phyloP scores from a whole-genome alignment of 2,797 vertebrate genomes.

The Myotis findleyi region DNA sequence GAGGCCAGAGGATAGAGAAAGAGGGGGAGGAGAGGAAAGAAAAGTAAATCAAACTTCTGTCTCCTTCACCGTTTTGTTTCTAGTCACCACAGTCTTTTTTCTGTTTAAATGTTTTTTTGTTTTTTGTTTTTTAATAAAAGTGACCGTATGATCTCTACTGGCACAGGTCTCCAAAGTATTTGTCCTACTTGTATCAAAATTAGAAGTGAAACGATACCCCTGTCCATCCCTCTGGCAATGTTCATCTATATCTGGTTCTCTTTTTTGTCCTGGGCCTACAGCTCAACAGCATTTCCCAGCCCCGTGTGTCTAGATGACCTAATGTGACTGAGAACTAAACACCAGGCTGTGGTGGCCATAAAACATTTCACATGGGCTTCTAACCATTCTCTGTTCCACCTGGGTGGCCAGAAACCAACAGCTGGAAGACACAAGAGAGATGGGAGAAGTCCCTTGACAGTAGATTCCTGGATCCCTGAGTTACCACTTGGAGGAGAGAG shows the following conservation, averaged over 20 bases:
- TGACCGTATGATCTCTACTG: background rate
- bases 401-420: background rate
- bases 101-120: background rate
- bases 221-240: background rate
- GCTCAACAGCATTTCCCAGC: background rate
- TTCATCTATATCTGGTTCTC: background rate
- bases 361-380: background rate
- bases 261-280: background rate
- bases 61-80: background rate
- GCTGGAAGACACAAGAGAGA: background rate
- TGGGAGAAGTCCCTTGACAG: background rate
- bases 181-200: background rate
- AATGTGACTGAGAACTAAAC: background rate
- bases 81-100: background rate
- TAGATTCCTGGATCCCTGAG: background rate
- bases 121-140: background rate
- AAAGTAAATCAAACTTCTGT: background rate
- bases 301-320: background rate
- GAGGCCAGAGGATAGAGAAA: conserved; percentile 32
- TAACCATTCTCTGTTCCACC: background rate
- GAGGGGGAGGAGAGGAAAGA: background rate
- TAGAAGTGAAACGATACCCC: background rate
- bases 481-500: background rate
- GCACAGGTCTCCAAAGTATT: background rate
- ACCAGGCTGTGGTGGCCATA: background rate